phyloP scores from a whole-genome alignment of 2,888 invertebrate genomes.

The Machimus rusticus region DNA sequence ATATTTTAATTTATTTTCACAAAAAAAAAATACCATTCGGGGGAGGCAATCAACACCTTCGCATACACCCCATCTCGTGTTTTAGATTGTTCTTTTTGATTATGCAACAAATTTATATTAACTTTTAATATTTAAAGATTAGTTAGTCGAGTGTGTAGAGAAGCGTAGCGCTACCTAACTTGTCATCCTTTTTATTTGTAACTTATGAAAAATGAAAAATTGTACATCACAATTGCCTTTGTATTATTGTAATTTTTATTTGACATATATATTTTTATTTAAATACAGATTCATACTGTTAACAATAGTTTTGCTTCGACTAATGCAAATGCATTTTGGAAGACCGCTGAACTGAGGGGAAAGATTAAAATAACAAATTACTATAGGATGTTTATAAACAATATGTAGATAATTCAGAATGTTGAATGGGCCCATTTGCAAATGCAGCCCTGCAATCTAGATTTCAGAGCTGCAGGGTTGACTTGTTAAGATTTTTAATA shows the following conservation, averaged over 20 bases:
- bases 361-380: neutral
- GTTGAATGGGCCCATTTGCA: neutral
- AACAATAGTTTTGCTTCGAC: slow-evolving; percentile 17
- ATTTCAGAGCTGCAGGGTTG: neutral
- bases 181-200: slow-evolving; percentile 47
- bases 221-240: slow-evolving; percentile 46
- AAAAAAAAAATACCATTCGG: slow-evolving; percentile 15
- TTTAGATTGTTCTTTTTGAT: slow-evolving; percentile 43
- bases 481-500: neutral
- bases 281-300: slow-evolving; percentile 38
- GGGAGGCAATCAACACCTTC: neutral
- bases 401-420: neutral
- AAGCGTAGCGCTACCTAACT: slow-evolving; percentile 43
- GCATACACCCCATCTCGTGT: slow-evolving; percentile 36
- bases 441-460: neutral
- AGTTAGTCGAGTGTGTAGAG: slow-evolving; percentile 43
- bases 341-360: neutral
- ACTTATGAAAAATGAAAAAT: slow-evolving; percentile 44
- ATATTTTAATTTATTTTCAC: slow-evolving; percentile 47
- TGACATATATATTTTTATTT: slow-evolving; percentile 10
- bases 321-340: neutral
- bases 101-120: slow-evolving; percentile 44
- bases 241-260: slow-evolving; percentile 42
- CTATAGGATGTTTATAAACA: neutral
- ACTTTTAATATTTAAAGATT: slow-evolving; percentile 44